These are phyloP conservation scores for Zygogramma bicolorata DNA, from an alignment of 2,888 invertebrate species.

Conservation along the genomic window DNA sequence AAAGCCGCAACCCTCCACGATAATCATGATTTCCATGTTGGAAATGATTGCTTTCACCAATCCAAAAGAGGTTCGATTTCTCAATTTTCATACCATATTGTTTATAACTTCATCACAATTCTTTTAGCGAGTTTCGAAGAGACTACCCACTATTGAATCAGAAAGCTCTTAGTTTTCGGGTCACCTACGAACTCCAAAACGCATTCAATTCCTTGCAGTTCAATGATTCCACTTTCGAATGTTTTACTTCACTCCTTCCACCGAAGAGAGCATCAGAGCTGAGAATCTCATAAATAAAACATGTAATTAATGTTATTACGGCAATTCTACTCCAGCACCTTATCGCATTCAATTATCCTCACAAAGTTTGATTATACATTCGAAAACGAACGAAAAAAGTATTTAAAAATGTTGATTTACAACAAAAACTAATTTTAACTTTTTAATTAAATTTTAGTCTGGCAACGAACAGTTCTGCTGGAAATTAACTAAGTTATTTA, in stretches of 20 bases:
- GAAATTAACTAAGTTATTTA: conserved; percentile 63
- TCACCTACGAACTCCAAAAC: not conserved
- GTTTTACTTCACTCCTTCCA: not conserved
- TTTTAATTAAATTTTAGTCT: conserved; percentile 66
- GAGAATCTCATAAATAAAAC: conserved; percentile 47
- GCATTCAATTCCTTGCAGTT: not conserved
- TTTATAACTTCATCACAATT: no score
- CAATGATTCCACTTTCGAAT: not conserved
- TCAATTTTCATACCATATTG: no score
- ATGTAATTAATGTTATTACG: conserved; percentile 53
- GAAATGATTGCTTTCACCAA: no score
- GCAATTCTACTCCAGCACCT: conserved; percentile 52
- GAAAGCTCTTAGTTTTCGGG: not conserved
- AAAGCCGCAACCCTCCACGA: no score
- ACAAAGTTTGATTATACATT: conserved; percentile 59
- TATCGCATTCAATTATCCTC: conserved; percentile 58
- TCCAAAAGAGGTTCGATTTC: no score
- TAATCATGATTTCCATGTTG: no score
- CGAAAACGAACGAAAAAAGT: conserved; percentile 55
- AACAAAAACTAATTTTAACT: conserved; percentile 68
- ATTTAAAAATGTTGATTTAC: conserved; percentile 66
- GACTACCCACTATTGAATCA: no score
- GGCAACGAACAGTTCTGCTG: conserved; percentile 60
- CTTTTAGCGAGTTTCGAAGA: no score
- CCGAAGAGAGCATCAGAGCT: not conserved